These are phyloP conservation scores for Echinops telfairi DNA, from an alignment of 2,113 vertebrate species.

Conservation along the genomic window DNA sequence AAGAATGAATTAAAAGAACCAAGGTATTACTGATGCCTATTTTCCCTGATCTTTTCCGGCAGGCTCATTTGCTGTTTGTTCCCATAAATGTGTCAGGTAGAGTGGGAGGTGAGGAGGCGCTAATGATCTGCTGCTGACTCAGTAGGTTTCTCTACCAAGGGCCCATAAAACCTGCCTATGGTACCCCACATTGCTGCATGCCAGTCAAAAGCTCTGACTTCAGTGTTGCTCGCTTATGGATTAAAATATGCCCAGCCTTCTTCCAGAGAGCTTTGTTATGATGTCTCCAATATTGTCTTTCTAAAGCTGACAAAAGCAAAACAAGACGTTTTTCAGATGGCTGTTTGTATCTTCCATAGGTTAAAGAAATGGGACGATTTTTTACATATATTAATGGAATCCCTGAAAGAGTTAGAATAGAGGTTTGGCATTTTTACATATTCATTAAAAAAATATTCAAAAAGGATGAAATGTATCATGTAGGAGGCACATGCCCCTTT, in stretches of 20 bases:
- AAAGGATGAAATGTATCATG: background rate
- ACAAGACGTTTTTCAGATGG: background rate
- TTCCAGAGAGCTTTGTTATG: background rate
- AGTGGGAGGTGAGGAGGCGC: background rate
- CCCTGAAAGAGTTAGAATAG: background rate
- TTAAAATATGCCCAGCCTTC: background rate
- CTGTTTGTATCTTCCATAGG: background rate
- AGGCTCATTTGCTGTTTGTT: background rate
- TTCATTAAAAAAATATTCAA: conserved; percentile 14
- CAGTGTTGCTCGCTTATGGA: background rate
- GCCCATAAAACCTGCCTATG: background rate
- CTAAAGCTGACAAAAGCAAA: conserved; percentile 24
- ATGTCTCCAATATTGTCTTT: background rate
- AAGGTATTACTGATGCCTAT: background rate
- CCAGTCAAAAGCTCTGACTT: background rate
- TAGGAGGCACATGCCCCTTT: background rate
- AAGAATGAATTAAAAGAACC: background rate
- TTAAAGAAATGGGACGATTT: background rate
- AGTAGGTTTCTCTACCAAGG: background rate
- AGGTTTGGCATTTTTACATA: background rate
- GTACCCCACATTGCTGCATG: background rate
- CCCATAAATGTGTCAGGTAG: background rate
- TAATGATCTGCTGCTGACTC: background rate
- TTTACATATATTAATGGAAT: background rate
- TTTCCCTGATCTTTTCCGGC: background rate